Base-by-base conservation (phyloP, 2,113 vertebrate genomes). In the Silurus meridionalis region DNA sequence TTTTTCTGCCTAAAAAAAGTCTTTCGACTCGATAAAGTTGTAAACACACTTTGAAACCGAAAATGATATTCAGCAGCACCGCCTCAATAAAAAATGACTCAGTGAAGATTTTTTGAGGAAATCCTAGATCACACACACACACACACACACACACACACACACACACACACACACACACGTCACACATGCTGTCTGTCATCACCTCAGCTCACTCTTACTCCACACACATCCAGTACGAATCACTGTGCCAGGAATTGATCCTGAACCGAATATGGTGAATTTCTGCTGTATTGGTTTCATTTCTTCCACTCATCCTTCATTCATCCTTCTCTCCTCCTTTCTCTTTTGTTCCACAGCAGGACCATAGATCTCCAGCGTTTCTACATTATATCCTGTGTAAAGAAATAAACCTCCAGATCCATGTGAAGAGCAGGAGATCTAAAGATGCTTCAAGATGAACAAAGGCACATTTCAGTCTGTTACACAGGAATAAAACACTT, bases 21-120 rank as follows among this genome's bases (percentile, higher is more conserved):
- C 11, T 46, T 79, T 57, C 4, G 9, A 9, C 1, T 58, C 15
- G 25, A 79, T 69, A 48, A 85, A 67, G 63, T 66, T 58, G 9
- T 85, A 53, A 85, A 80, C 19, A 57, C 64, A 80, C 69, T 80
- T 58, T 80, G 52, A 85, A 66, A 79, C 15, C 66, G n/a, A 67
- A 69, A 85, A 80, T 57, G 61, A 69, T 80, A 57, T 85, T 80
- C 75, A 37, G 25, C 63, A 58, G 61, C 7, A 28, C 46, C 1
- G 52, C 46, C 53, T 74, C 15, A 48, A 53, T 71, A 74, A 48
- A 81, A 63, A 64, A 66, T 53, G 28, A 60, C 11, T 55, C 48
- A 75, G 1, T 63, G 50, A 37, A 58, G 71, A 48, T 48, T 58
- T 75, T 15, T 53, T n/a, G 53, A 53, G 8, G 74, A 64, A 63